Conservation (phyloP, 2,113 vertebrate genomes). For the Cochlearius cochlearius region DNA sequence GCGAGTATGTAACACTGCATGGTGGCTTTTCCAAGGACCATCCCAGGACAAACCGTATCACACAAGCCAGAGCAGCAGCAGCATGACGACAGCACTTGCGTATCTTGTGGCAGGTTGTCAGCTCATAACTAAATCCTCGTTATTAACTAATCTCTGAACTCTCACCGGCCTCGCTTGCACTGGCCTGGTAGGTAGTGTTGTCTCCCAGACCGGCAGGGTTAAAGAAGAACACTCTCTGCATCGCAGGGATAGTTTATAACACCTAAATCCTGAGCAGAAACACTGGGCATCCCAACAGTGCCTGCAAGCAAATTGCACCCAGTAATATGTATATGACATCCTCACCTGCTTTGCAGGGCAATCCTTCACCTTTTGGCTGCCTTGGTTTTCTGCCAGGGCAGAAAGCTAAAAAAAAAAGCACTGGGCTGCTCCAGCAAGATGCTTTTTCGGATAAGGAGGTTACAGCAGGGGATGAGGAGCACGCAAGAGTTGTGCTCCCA, state of each 20-base stretch:
- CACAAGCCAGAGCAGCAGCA: neutral
- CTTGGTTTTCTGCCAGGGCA: neutral
- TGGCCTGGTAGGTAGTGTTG: neutral
- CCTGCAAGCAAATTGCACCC: neutral
- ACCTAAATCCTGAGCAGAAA: neutral
- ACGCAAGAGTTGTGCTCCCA: neutral
- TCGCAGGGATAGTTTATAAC: neutral
- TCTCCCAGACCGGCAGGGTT: neutral
- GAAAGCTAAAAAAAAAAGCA: neutral
- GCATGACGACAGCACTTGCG: neutral
- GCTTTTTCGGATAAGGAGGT: neutral
- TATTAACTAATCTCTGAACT: neutral
- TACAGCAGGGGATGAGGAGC: fast-evolving
- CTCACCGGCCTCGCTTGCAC: neutral
- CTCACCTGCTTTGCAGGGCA: neutral
- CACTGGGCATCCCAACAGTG: neutral
- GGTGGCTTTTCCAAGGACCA: neutral
- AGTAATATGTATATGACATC: fast-evolving
- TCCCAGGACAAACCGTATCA: neutral
- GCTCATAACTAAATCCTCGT: neutral
- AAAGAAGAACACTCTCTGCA: neutral
- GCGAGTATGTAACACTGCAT: neutral
- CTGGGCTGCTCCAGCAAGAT: neutral
- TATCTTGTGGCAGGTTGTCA: neutral
- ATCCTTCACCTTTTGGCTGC: neutral